phyloP scores from a whole-genome alignment of 2,113 vertebrate species.

The Elephantulus edwardii region DNA sequence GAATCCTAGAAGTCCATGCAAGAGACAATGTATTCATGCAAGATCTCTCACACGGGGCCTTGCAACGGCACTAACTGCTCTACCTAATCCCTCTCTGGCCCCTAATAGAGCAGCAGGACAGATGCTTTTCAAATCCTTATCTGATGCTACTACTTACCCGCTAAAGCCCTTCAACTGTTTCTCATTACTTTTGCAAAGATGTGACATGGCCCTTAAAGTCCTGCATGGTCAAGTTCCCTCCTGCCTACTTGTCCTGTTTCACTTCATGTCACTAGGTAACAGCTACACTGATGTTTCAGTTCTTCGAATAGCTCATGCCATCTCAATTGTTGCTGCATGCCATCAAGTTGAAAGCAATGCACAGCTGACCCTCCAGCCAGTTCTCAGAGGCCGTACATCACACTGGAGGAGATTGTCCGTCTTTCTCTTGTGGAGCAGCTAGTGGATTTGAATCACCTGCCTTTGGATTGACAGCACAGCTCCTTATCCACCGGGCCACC shows the following conservation, averaged over 20 bases:
- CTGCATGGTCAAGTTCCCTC: not conserved
- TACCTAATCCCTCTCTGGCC: not conserved
- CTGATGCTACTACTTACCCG: not conserved
- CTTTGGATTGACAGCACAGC: too few relatives aligned
- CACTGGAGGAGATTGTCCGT: too few relatives aligned
- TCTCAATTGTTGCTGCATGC: too few relatives aligned
- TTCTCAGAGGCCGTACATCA: too few relatives aligned
- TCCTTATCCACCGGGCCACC: too few relatives aligned
- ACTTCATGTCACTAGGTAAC: not conserved
- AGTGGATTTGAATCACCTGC: too few relatives aligned
- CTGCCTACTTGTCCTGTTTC: not conserved
- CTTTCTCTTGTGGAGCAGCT: too few relatives aligned
- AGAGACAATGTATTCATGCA: not conserved
- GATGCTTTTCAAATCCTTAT: not conserved
- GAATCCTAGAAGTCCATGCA: not conserved
- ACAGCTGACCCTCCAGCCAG: too few relatives aligned
- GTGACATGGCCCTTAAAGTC: not conserved
- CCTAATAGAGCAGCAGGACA: not conserved
- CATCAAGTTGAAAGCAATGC: too few relatives aligned
- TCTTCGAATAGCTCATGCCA: not conserved
- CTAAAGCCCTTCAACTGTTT: not conserved
- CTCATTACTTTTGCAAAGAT: not conserved
- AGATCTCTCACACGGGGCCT: not conserved
- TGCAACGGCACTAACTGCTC: not conserved
- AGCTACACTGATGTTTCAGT: not conserved